Evolutionary conservation across 2,888 invertebrate species (phyloP).

Genomic region (Eupithecia subfuscata): DNA sequence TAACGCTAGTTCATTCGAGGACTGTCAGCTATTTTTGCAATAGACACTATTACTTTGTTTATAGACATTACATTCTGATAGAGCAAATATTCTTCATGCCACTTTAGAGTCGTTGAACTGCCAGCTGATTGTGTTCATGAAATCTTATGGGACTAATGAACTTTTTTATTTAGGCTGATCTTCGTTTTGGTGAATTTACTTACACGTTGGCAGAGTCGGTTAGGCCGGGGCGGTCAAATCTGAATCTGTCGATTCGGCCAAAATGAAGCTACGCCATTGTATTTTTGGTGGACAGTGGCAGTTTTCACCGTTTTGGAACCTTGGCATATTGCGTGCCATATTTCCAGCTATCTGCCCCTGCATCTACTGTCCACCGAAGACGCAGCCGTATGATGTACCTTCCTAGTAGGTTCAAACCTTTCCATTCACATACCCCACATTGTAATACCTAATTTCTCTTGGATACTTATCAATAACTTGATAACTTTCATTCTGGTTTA

Average conservation of each 20-base stretch:
- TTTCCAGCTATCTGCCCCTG: too few species aligned
- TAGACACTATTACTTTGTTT: not conserved
- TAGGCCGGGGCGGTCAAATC: not conserved
- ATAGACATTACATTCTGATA: not conserved
- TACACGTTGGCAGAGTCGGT: not conserved
- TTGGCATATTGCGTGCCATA: too few species aligned
- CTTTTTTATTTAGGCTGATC: not conserved
- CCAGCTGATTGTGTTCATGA: slow-evolving; percentile 2
- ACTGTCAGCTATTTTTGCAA: not conserved
- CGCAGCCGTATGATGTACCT: not conserved
- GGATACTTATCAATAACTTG: slow-evolving; percentile 5
- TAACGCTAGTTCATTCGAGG: not conserved
- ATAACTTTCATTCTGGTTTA: slow-evolving; percentile 16
- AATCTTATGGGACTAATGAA: not conserved
- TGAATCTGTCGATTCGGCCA: not conserved
- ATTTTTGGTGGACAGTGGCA: not conserved
- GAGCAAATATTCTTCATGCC: not conserved
- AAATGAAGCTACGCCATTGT: not conserved
- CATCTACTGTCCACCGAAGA: not conserved
- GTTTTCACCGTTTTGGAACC: too few species aligned
- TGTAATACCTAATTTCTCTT: not conserved
- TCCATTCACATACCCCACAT: not conserved
- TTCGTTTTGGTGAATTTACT: not conserved
- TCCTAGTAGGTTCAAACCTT: not conserved
- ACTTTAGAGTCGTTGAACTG: not conserved